These are phyloP conservation scores for Plodia interpunctella DNA, from an alignment of 1,140 invertebrate species.

Conservation along the genomic window DNA sequence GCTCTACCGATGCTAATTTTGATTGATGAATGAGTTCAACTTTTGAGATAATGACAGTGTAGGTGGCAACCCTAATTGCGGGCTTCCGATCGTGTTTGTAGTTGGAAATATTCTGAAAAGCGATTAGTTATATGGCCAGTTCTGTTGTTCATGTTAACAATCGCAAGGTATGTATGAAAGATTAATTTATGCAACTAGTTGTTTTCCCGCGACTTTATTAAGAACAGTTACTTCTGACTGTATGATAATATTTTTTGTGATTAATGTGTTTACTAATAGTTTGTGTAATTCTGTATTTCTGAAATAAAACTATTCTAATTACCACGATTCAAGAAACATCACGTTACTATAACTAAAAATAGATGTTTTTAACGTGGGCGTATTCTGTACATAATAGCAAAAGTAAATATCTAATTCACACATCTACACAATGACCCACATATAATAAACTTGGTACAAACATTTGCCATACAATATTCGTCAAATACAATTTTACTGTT, in stretches of 20 bases:
- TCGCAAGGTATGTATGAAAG: background rate
- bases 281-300: background rate
- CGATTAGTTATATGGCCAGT: background rate
- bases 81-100: slow-evolving; percentile 1
- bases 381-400: background rate
- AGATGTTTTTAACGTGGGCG: background rate
- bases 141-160: slow-evolving; percentile 1
- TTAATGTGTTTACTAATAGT: too few relatives aligned
- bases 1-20: background rate
- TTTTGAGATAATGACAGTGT: slow-evolving; percentile 2
- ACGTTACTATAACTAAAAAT: background rate
- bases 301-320: background rate
- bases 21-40: background rate
- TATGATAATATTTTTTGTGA: too few relatives aligned
- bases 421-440: slow-evolving; percentile 7
- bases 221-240: too few relatives aligned
- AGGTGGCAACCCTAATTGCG: background rate
- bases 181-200: background rate
- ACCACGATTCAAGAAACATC: background rate
- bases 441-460: slow-evolving; percentile 26
- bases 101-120: slow-evolving; percentile 2
- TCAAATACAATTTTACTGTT: slow-evolving; percentile 44
- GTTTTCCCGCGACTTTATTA: too few relatives aligned
- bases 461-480: slow-evolving; percentile 48
- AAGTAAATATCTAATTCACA: slow-evolving; percentile 8